phyloP scores from a whole-genome alignment of 2,113 vertebrate species.

The Microcebus tavaratra region DNA sequence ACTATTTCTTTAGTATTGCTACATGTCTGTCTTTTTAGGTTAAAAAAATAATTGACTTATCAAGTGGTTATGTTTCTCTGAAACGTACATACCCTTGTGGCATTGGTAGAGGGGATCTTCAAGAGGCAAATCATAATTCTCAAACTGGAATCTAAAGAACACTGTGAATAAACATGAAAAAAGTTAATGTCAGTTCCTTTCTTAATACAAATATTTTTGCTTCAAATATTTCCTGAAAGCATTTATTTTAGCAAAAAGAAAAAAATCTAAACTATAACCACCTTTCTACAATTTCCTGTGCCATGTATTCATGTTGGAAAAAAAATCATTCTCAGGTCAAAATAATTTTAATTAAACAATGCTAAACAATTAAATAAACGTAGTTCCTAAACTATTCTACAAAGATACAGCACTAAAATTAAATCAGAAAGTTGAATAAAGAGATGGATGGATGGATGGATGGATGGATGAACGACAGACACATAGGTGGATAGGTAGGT shows the following conservation, averaged over 20 bases:
- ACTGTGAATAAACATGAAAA: conserved; percentile 83
- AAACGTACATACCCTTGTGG: conserved; percentile 91
- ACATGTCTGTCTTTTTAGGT: background rate
- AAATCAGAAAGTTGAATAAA: background rate
- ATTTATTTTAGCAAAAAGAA: conserved; percentile 37
- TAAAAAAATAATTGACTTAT: background rate
- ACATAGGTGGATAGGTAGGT: background rate
- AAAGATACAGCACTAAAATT: conserved; percentile 22
- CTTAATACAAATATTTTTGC: background rate
- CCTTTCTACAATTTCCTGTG: background rate
- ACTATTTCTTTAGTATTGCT: background rate
- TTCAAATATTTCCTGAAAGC: background rate
- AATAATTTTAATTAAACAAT: background rate
- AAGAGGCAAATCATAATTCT: conserved; percentile 98
- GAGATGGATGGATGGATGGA: background rate
- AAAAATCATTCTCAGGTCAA: conserved; percentile 35
- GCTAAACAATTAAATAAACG: conserved; percentile 24
- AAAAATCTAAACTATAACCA: background rate
- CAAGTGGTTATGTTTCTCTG: background rate
- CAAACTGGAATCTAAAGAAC: conserved; percentile 96
- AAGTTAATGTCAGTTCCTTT: conserved; percentile 44
- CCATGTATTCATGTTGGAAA: conserved; percentile 13
- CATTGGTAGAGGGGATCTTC: conserved; percentile 97
- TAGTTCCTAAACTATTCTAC: background rate
- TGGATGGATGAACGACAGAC: background rate